phyloP scores from a whole-genome alignment of 1,140 invertebrate species.

The Paraescarpia echinospica region DNA sequence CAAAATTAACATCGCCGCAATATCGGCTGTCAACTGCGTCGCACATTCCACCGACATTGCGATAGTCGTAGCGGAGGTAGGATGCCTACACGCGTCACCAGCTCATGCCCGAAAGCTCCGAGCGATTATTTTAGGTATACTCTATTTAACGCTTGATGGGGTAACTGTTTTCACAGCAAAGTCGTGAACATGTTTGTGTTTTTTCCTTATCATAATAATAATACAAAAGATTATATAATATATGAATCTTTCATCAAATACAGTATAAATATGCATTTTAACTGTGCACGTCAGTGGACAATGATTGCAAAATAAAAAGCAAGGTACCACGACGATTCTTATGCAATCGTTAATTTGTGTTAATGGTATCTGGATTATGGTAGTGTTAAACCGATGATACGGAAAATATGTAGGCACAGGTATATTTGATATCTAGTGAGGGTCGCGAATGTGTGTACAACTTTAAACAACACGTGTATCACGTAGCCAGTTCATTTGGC shows the following conservation, averaged over 20 bases:
- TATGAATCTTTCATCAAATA: neutral
- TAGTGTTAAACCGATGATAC: too few relatives aligned
- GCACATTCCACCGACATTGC: neutral
- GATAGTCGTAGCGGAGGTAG: neutral
- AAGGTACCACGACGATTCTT: neutral
- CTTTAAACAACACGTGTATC: too few relatives aligned
- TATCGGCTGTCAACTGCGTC: neutral
- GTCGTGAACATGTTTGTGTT: too few relatives aligned
- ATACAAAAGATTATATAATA: neutral
- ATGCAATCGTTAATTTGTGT: neutral
- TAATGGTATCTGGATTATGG: too few relatives aligned
- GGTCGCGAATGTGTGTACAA: too few relatives aligned
- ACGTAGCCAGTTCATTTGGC: neutral
- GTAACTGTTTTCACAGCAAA: neutral
- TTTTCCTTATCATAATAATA: too few relatives aligned
- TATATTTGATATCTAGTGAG: too few relatives aligned
- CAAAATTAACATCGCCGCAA: neutral
- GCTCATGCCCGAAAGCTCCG: neutral
- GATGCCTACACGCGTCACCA: neutral
- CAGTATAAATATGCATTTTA: neutral
- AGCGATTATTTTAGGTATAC: neutral
- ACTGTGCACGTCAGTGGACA: neutral
- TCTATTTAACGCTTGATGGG: neutral
- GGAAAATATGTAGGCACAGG: too few relatives aligned
- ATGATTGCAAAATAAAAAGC: neutral